Evolutionary conservation across 2,113 vertebrate genomes (phyloP), one percentile per base, ranked within the genome.

Genomic region (Potamarius usumacintae): DNA sequence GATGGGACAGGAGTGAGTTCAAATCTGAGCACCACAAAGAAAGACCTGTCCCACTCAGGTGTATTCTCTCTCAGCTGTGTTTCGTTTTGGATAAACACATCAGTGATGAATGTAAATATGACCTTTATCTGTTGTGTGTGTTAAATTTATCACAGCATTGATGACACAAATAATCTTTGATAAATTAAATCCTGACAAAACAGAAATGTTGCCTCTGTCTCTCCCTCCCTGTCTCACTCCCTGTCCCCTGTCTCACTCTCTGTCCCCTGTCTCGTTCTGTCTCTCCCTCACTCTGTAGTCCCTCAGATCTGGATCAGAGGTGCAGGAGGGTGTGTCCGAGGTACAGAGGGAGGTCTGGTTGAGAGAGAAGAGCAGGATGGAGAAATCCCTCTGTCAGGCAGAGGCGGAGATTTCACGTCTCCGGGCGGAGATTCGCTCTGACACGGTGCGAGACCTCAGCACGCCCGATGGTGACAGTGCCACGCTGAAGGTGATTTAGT

Each of bases 331-430:
- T 50, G 85, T 95, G 60, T 89, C 96, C 65, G 95, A 96, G 83
- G 95, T 96, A 7, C 97, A 99, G 91, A 96, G 94, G 82, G 97
- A 97, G 88, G 90, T 93, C 0, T 99, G 97, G 98, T 90, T 88
- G 77, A 95, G 92, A 90, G 98, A 99, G 92, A 97, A 94, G 87
- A 11, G 87, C n/a, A 87, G 90, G 0, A 94, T 99, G 87, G 97
- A 99, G 92, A 97, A 96, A 52, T 93, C 96, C 62, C 91, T 99
- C 88, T 96, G 95, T 57, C 94, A 94, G 89, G 94, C 97, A 0
- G 94, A 99, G 92, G 95, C 96, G 0, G 97, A 99, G 88, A 90
- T 97, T 34, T 94, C 91, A 74, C 96, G 95, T 81, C 94, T 99
- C 86, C 96, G 93, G 87, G 95, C 94, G 58, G 97, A 99, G 89